Base-by-base conservation (phyloP, 2,113 vertebrate species). In the Daphoenositta chrysoptera region DNA sequence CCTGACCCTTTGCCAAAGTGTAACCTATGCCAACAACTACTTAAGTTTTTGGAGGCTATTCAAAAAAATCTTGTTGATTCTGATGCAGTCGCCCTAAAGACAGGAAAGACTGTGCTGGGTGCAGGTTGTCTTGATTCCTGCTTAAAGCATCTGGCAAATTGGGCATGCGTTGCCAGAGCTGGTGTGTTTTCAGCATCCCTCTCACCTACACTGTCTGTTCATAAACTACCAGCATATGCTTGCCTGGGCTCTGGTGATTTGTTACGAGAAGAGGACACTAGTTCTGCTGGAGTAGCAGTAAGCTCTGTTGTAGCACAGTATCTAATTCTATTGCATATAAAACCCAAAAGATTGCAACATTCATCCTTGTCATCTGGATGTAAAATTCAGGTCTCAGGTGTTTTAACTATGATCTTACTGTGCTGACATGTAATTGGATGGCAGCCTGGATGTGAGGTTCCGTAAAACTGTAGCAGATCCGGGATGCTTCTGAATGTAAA, bases 21-120 rank as follows among this genome's bases (percentile, higher is more conserved):
- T 68, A 73, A 50, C 44, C 23, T 71, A 1, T 63, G 87, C 87
- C 94, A 96, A 44, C 44, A 89, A 33, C 58, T 47, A 11, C 26
- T 83, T 88, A 54, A 82, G 30, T n/a, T 92, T 91, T 77, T 96
- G 94, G 66, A 95, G 27, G 40, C 31, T 30, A 23, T 84, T 80
- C 13, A 79, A 11, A 83, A 66, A 75, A 60, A 26, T 31, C 40
- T 71, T 42, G 24, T 57, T 2, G 15, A 40, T 84, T 91, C 28
- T 77, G 71, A 70, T 94, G 75, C 33, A 63, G 60, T 70, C 76
- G 40, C 76, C 42, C 40, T 77, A 57, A 86, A 73, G 42, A 45
- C 35, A 69, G 56, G 39, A 68, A 35, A 50, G 44, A 23, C 61
- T 51, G 35, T 31, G 31, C 16, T 58, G 68, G 23, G 26, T 48